Evolutionary conservation across 2,797 vertebrate genomes (phyloP).

Genomic region (Sebastes hubbsi): DNA sequence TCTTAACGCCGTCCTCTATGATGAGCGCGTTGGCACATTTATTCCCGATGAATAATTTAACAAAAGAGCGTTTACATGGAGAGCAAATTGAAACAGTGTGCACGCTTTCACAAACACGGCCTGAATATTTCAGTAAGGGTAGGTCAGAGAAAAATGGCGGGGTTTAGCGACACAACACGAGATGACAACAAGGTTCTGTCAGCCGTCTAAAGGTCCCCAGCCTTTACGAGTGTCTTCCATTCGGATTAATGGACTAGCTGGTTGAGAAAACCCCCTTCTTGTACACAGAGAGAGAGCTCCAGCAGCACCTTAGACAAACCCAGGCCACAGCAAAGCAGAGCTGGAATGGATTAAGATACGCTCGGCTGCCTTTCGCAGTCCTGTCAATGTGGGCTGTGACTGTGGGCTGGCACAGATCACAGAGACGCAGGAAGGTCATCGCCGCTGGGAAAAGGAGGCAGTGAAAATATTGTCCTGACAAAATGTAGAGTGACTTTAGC

Average conservation of each 20-base stretch:
- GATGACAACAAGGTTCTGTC: slow-evolving; percentile 42
- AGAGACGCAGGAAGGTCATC: slow-evolving; percentile 71
- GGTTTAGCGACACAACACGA: slow-evolving; percentile 37
- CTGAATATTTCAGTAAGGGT: slow-evolving; percentile 59
- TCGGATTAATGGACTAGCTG: slow-evolving; percentile 55
- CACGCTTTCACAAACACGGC: slow-evolving; percentile 52
- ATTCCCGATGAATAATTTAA: slow-evolving; percentile 75
- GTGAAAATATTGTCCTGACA: slow-evolving; percentile 77
- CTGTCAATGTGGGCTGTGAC: slow-evolving; percentile 69
- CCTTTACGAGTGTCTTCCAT: slow-evolving; percentile 26
- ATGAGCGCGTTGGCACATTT: slow-evolving; percentile 70
- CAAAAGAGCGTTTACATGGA: slow-evolving; percentile 63
- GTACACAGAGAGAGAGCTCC: slow-evolving; percentile 5
- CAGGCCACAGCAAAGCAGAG: slow-evolving; percentile 40
- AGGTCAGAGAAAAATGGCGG: slow-evolving; percentile 42
- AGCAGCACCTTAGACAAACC: slow-evolving; percentile 55
- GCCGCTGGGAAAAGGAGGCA: slow-evolving; percentile 67
- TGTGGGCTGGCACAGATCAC: slow-evolving; percentile 63
- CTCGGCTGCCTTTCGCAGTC: slow-evolving; percentile 66
- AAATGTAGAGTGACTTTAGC: slow-evolving; percentile 73
- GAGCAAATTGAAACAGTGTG: slow-evolving; percentile 55
- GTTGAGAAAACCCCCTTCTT: slow-evolving; percentile 30
- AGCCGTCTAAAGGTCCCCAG: slow-evolving; percentile 22
- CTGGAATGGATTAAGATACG: slow-evolving; percentile 68
- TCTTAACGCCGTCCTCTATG: slow-evolving; percentile 38